phyloP scores from a whole-genome alignment of 2,888 invertebrate genomes.

The Invenusta paracnida region DNA sequence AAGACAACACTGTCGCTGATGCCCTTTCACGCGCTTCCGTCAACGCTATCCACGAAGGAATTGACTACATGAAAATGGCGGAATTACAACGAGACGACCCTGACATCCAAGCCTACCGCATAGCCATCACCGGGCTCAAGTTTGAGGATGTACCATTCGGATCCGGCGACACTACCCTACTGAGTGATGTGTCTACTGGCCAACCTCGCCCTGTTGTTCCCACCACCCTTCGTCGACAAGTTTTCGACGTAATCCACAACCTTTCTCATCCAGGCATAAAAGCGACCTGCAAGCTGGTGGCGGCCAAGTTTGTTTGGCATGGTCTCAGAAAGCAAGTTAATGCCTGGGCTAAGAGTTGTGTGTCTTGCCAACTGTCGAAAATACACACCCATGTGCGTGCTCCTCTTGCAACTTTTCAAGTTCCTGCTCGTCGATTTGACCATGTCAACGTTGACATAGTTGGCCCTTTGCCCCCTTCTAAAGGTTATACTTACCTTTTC shows the following conservation, averaged over 20 bases:
- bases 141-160: background rate
- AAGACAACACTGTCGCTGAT: conserved; percentile 32
- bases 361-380: conserved; percentile 54
- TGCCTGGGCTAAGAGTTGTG: conserved; percentile 50
- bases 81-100: background rate
- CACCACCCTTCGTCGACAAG: conserved; percentile 15
- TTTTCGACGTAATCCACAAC: conserved; percentile 28
- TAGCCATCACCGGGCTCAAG: conserved; percentile 17
- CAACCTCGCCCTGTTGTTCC: conserved; percentile 43
- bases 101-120: conserved; percentile 33
- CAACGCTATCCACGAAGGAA: conserved; percentile 14
- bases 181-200: conserved; percentile 36
- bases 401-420: conserved; percentile 46
- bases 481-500: background rate
- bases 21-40: conserved; percentile 31
- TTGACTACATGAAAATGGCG: conserved; percentile 29
- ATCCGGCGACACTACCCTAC: background rate
- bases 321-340: conserved; percentile 47
- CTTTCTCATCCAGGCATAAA: conserved; percentile 29
- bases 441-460: conserved; percentile 47
- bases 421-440: conserved; percentile 51
- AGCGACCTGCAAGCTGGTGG: conserved; percentile 36
- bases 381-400: conserved; percentile 50
- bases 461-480: background rate
- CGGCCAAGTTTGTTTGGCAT: conserved; percentile 33